Evolutionary conservation across 1,140 invertebrate genomes (phyloP).

Genomic region (Diorhabda elongata): DNA sequence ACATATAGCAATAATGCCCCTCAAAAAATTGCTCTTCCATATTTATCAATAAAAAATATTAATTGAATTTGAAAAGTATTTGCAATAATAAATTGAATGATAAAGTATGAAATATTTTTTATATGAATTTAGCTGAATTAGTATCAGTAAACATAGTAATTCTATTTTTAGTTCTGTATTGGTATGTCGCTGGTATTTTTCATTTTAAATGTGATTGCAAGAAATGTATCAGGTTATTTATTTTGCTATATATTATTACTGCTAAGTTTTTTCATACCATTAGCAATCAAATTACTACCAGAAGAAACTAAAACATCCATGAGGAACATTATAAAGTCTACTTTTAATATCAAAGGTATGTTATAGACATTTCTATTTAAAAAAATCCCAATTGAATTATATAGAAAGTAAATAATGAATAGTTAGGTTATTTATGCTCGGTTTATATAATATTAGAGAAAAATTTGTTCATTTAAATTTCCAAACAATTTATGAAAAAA

Average conservation of each 20-base stretch:
- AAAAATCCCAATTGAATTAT: not conserved
- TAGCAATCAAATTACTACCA: slow-evolving; percentile 26
- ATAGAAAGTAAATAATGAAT: not conserved
- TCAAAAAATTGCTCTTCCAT: no score
- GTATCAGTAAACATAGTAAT: not conserved
- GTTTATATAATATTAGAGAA: no score
- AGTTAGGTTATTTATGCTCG: no score
- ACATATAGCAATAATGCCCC: no score
- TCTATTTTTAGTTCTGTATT: slow-evolving; percentile 31
- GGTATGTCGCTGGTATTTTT: slow-evolving; percentile 25
- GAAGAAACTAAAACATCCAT: slow-evolving; percentile 17
- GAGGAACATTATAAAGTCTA: slow-evolving; percentile 15
- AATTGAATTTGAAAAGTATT: no score
- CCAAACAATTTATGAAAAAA: no score
- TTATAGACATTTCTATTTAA: not conserved
- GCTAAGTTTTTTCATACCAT: slow-evolving; percentile 27
- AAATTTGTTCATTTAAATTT: no score
- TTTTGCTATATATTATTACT: slow-evolving; percentile 25
- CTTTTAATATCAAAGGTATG: slow-evolving; percentile 26
- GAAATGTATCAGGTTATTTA: slow-evolving; percentile 29
- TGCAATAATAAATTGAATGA: no score
- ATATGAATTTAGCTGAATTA: no score
- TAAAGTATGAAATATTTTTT: no score
- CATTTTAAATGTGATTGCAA: slow-evolving; percentile 23
- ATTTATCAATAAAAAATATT: no score